Evolutionary conservation across 2,888 invertebrate genomes (phyloP).

Genomic region (Galeopsomyia nigrocyanea): DNA sequence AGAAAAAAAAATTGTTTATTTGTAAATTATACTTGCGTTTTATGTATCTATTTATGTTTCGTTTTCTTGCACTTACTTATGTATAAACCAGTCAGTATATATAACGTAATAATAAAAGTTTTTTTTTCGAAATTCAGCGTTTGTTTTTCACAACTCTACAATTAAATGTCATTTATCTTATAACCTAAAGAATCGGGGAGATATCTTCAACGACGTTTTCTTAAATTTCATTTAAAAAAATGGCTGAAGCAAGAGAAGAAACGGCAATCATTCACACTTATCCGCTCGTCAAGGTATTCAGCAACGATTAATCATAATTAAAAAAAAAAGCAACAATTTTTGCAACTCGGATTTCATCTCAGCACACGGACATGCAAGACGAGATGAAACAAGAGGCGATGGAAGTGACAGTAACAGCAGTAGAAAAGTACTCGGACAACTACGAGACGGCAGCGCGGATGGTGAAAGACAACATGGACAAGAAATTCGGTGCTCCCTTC

Average conservation of each 20-base stretch:
- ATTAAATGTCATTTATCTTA: conserved; percentile 3
- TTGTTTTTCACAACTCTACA: neutral
- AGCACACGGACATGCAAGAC: conserved; percentile 84
- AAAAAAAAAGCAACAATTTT: neutral
- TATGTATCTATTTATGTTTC: conserved; percentile 24
- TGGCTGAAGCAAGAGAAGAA: conserved; percentile 69
- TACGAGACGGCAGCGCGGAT: conserved; percentile 88
- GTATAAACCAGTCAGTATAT: conserved; percentile 40
- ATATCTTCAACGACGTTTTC: too few relatives aligned
- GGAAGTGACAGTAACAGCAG: conserved; percentile 92
- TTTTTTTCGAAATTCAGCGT: conserved; percentile 9
- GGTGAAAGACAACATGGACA: conserved; percentile 96
- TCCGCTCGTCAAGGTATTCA: conserved; percentile 82
- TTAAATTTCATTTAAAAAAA: conserved; percentile 1
- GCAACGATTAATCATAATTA: neutral
- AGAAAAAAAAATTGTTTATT: conserved; percentile 9
- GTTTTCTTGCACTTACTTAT: conserved; percentile 34
- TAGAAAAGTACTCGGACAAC: conserved; percentile 89
- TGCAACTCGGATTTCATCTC: neutral
- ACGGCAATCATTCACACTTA: conserved; percentile 78
- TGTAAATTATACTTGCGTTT: conserved; percentile 27
- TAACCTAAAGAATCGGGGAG: conserved; percentile 4
- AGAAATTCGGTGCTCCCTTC: conserved; percentile 86
- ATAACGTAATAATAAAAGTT: conserved; percentile 27
- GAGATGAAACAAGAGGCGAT: conserved; percentile 92